A percentile compares a stretch with the other conserved stretches of the same genome.
phyloP scores from a whole-genome alignment of 1,140 invertebrate species.

The Drosophila rufa region DNA sequence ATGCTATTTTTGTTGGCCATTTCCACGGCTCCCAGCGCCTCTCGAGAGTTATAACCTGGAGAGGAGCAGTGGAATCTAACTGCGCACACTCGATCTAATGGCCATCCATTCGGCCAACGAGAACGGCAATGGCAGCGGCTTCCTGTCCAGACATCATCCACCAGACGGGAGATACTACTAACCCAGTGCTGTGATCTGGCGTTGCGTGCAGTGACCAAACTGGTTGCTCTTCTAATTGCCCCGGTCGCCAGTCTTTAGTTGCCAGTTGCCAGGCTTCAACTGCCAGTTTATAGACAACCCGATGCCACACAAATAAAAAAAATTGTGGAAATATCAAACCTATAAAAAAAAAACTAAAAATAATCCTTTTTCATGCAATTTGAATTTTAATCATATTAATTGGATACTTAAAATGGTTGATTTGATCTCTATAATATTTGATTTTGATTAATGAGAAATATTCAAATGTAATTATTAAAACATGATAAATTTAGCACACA shows the following conservation, averaged over 20 bases:
- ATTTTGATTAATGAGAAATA: too few relatives aligned
- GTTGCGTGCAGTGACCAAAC: slow-evolving; percentile 71
- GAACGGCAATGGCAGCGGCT: slow-evolving; percentile 43
- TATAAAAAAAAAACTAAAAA: too few relatives aligned
- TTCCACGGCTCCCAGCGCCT: slow-evolving; percentile 10
- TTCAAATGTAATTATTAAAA: too few relatives aligned
- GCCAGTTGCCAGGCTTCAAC: slow-evolving; percentile 8
- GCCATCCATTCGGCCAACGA: slow-evolving; percentile 19
- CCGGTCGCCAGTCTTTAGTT: slow-evolving; percentile 27
- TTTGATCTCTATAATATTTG: background rate
- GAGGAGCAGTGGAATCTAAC: slow-evolving; percentile 35
- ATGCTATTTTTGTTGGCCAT: slow-evolving; percentile 36
- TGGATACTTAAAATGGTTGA: too few relatives aligned
- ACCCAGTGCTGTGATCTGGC: slow-evolving; percentile 55
- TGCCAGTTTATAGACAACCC: slow-evolving; percentile 35
- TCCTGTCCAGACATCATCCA: slow-evolving; percentile 42
- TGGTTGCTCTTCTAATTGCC: slow-evolving; percentile 78
- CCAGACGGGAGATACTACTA: slow-evolving; percentile 68
- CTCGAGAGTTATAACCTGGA: slow-evolving; percentile 34
- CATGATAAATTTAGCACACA: background rate
- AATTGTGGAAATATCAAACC: background rate
- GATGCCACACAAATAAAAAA: slow-evolving; percentile 1
- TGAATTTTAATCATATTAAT: background rate
- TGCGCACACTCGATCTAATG: slow-evolving; percentile 59
- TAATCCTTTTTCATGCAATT: background rate